A percentile compares a stretch with the other conserved stretches of the same genome.
phyloP scores from a whole-genome alignment of 2,113 vertebrate species.

The Oxygymnocypris stewartii region DNA sequence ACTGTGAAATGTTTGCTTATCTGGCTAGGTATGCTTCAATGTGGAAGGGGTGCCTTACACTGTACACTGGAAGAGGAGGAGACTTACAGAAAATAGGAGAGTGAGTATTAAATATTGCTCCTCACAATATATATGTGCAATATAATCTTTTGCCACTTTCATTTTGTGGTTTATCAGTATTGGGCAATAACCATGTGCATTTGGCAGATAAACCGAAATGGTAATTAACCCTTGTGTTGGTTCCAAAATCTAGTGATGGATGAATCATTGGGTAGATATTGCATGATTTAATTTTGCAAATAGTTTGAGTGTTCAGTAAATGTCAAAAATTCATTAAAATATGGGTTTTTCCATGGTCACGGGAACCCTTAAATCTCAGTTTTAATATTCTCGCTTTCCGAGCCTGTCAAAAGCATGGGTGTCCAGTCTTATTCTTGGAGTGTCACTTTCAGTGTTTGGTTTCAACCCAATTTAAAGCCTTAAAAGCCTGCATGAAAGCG shows the following conservation, averaged over 20 bases:
- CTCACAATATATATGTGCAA: not conserved
- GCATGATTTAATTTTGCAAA: not conserved
- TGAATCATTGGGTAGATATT: not conserved
- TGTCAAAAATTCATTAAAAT: not conserved
- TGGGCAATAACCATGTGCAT: not conserved
- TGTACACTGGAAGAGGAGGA: conserved; percentile 96
- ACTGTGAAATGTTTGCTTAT: not conserved
- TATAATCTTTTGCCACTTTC: not conserved
- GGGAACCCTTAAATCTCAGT: no score
- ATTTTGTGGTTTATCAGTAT: not conserved
- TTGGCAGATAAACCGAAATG: not conserved
- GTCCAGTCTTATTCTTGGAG: not conserved
- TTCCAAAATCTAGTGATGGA: not conserved
- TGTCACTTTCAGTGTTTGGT: not conserved
- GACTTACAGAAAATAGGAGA: conserved; percentile 98
- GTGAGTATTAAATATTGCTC: conserved; percentile 79
- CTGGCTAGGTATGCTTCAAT: conserved; percentile 89
- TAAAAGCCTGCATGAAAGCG: not conserved
- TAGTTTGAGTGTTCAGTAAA: not conserved
- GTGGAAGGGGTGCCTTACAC: conserved; percentile 96
- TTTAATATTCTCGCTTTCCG: not conserved
- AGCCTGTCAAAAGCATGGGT: no score
- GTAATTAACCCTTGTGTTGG: not conserved
- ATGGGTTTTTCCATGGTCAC: not conserved
- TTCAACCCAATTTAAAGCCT: not conserved